Evolutionary conservation across 2,888 invertebrate genomes (phyloP), one percentile per base, ranked within the genome.

Genomic region (Sceliomorpha sp.): DNA sequence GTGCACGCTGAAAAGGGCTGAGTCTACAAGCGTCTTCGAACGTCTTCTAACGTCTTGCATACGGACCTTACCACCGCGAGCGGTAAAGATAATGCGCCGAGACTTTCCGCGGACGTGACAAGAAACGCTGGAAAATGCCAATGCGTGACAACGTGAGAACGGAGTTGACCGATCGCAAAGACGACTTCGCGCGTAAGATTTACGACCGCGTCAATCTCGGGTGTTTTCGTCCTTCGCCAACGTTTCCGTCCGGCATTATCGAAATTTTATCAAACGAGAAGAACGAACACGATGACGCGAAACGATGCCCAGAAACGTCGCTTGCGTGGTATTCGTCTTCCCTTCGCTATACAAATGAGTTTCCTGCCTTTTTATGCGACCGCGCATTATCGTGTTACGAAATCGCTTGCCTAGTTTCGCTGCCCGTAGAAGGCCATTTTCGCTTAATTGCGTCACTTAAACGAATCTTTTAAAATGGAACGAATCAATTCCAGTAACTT

Each of bases 1-100:
- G 69, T 71, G 73, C 74, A 72, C 77, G 76, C 74, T 84, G 81
- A 84, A 81, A n/a, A 84, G 83, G 83, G 81, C 79, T 75, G 64
- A 73, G 55, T 71, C 73, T 66, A 56, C 44, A 75, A 45, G 48
- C 44, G 47, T 53, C n/a, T n/a, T n/a, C n/a, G n/a, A n/a, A n/a
- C n/a, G n/a, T n/a, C n/a, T n/a, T 40, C 44, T 45, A 59, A 29
- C 59, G 31, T 12, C 58, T 70, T 68, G 71, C 81, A 79, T 80
- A 78, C 78, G 78, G 51, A 73, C 51, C 55, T n/a, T n/a, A n/a
- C 36, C 13, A 14, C 69, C 64, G 62, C 7, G 9, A 29, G 74
- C 70, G 69, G 77, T 78, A 79, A 80, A 81, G 82, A 82, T 82
- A 81, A 79, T 77, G 40, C 67, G 48, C 15, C 7, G 32, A 20